Conservation (phyloP, 2,113 vertebrate species). For the Chrysochloris asiatica region DNA sequence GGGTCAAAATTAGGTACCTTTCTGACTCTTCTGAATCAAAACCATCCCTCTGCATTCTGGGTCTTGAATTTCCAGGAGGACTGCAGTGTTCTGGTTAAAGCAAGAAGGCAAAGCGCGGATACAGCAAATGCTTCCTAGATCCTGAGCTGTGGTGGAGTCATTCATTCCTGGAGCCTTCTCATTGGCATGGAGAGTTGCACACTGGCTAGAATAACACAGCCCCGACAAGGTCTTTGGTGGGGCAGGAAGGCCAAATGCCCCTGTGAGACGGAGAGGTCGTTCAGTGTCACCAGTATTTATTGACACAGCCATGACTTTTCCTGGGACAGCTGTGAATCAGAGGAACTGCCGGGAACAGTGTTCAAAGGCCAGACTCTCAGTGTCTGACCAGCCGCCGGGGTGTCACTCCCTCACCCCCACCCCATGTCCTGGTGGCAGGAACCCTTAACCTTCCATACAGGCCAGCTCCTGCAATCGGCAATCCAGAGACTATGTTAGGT, state of each 20-base stretch:
- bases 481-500: background rate
- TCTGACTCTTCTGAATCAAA: background rate
- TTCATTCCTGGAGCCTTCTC: background rate
- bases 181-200: background rate
- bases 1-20: background rate
- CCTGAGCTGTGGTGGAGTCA: background rate
- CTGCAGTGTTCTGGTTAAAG: no score
- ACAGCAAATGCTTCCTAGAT: background rate
- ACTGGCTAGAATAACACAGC: constrained; percentile 21
- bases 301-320: constrained; percentile 76
- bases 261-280: constrained; percentile 70
- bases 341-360: constrained; percentile 72
- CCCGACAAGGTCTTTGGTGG: constrained; percentile 34
- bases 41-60: background rate
- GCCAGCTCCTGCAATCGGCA: background rate
- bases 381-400: constrained; percentile 41
- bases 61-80: background rate
- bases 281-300: constrained; percentile 70
- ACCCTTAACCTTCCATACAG: no score
- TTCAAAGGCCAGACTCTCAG: constrained; percentile 66
- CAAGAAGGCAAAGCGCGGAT: accelerated
- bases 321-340: constrained; percentile 78
- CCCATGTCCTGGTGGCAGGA: background rate
- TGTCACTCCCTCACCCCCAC: background rate
- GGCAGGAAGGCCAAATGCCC: constrained; percentile 70